Evolutionary conservation across 1,140 invertebrate species (phyloP).

Genomic region (Microplitis mediator): DNA sequence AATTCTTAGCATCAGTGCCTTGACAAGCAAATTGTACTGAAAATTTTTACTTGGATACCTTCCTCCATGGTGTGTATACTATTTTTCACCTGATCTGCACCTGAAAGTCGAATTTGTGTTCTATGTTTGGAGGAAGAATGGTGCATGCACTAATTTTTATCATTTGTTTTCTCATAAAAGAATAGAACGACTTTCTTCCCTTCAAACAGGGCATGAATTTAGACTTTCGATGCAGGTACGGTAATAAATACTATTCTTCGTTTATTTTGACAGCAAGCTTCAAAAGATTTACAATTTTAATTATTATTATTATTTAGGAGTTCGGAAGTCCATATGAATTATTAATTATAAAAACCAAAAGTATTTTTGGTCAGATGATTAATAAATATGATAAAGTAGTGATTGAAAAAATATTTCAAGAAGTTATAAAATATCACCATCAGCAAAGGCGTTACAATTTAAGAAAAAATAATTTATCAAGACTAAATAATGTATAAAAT

Average conservation of each 20-base stretch:
- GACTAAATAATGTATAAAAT: too few relatives aligned
- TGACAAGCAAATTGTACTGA: conserved; percentile 54
- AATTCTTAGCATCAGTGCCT: too few relatives aligned
- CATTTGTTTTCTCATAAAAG: too few relatives aligned
- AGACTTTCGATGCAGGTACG: conserved; percentile 20
- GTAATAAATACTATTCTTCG: conserved; percentile 42
- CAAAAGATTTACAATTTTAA: conserved; percentile 35
- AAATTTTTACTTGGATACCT: too few relatives aligned
- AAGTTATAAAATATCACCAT: not conserved
- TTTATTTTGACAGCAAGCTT: not conserved
- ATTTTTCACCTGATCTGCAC: too few relatives aligned
- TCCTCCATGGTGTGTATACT: too few relatives aligned
- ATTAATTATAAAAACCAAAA: conserved; percentile 61
- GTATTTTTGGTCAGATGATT: conserved; percentile 63
- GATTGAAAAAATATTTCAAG: conserved; percentile 44
- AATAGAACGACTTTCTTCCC: too few relatives aligned
- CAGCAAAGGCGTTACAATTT: not conserved
- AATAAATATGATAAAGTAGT: conserved; percentile 62
- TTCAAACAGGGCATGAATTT: too few relatives aligned
- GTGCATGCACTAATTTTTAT: too few relatives aligned
- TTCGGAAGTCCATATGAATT: conserved; percentile 73
- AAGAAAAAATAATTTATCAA: too few relatives aligned
- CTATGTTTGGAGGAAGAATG: too few relatives aligned
- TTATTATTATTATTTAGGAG: conserved; percentile 57
- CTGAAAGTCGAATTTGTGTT: too few relatives aligned